Evolutionary conservation across 2,888 invertebrate genomes (phyloP), one percentile per base, ranked within the genome.

Genomic region (Tinea pellionella): DNA sequence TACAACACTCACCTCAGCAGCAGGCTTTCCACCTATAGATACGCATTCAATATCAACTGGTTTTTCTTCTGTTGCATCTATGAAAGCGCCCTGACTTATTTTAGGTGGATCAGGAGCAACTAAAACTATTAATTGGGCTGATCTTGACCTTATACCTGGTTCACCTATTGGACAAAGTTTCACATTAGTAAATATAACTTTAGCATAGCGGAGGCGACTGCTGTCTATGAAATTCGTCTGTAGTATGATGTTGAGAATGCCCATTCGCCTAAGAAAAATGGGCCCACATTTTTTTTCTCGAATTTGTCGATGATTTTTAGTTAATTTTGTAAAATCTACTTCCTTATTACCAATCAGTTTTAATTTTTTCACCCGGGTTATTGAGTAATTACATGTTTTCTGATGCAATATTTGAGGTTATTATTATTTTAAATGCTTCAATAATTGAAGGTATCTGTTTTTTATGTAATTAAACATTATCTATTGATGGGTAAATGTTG

Each of bases 21-120:
- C 93, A n/a, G 96, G 96, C 75, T 95, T 96, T 37, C 96, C 96
- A 32, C 92, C 95, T 64, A 90, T 88, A 64, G 95, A 95, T 61
- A 92, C 89, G 79, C 96, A 96, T 69, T 95, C 94, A 67, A 96
- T 88, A 72, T 94, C 93, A 59, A 94, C 92, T 72, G 94, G 93
- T 47, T 92, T 88, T 74, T 95, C 95, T 74, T 95, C 94, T 0
- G 94, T 94, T 59, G 95, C 94, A 62, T 91, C 89, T 67, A 94
- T 89, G 68, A 90, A 90, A 65, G 91, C 90, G 12, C 93, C 94
- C 70, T 94, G 94, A 19, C 91, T 83, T 66, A 96, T 95, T 71
- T 91, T 90, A 0, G 96, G 96, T n/a, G 92, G 90, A 68, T 94
- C 93, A 0, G 96, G 96, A 1, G 95, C 94, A 61, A 95, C 95